Evolutionary conservation across 2,888 invertebrate species (phyloP), one percentile per base, ranked within the genome.

Genomic region (Embidobia sp.): DNA sequence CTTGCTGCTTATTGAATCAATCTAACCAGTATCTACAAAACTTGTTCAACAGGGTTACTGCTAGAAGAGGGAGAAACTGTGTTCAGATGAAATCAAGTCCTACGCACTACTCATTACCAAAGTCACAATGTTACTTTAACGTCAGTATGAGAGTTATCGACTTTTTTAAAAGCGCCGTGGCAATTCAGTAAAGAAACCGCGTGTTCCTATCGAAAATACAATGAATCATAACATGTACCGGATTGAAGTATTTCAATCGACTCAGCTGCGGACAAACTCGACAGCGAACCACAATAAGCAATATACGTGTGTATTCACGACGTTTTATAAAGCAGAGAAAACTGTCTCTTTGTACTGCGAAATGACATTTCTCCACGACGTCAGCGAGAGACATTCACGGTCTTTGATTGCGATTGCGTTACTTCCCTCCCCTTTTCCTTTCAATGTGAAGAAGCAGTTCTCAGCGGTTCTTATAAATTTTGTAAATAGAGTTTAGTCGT

Each of bases 121-220:
- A 59, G 22, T 51, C 27, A 27, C 11, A 48, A 40, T 6, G 19
- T 37, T 49, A 27, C 13, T 40, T 63, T 48, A 37, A 63, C 6
- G 29, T 16, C 40, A 57, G 22, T 31, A 11, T 48, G 31, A 67
- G 15, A 44, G 44, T 64, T 33, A 48, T 31, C 26, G 46, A 61
- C 33, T 67, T 70, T 59, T 51, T 61, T 27, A 61, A 61, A 27
- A 70, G 35, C 46, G 19, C 26, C 46, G 35, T 51, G 53, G 37
- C 19, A 35, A 53, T 59, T 59, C 46, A 27, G n/a, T 37, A 10
- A 46, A 27, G 27, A 31, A 67, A 13, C 37, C 27, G 46, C 46
- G 63, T 72, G 70, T 72, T 72, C 70, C 70, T 72, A 72, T 53
- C 53, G 53, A 72, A 72, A 72, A 63, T 53, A 63, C 53, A 61